Evolutionary conservation across 2,888 invertebrate species (phyloP).

Genomic region (Cistogaster globosa): DNA sequence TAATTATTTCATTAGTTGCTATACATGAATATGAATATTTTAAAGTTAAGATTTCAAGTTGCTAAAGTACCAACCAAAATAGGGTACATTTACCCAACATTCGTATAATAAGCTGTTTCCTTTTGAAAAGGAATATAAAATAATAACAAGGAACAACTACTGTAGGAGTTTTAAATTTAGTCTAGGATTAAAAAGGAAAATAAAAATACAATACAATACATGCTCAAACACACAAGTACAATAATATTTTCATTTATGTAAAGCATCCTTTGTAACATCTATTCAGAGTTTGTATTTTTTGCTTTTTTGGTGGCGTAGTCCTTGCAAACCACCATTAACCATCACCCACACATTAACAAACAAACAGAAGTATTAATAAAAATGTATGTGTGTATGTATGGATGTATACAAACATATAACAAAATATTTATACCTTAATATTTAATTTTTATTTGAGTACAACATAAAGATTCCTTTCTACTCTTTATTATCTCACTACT

Average conservation of each 20-base stretch:
- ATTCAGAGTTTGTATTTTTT: constrained; percentile 25
- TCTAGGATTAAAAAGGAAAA: constrained; percentile 46
- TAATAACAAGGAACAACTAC: constrained; percentile 2
- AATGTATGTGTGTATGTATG: neutral
- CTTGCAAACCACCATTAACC: constrained; percentile 3
- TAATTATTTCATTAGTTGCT: no score
- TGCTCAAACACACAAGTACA: constrained; percentile 15
- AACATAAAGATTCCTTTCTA: constrained; percentile 34
- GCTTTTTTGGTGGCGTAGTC: constrained; percentile 43
- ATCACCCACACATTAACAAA: constrained; percentile 20
- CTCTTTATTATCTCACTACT: constrained; percentile 4
- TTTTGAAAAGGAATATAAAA: neutral
- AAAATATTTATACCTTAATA: constrained; percentile 47
- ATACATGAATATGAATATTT: neutral
- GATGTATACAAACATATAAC: constrained; percentile 5
- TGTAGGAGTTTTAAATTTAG: constrained; percentile 27
- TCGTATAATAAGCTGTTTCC: neutral
- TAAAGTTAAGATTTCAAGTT: neutral
- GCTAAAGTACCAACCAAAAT: neutral
- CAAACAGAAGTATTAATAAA: constrained; percentile 23
- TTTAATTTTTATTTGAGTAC: constrained; percentile 49
- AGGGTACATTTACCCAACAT: constrained; percentile 13
- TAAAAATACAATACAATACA: constrained; percentile 23
- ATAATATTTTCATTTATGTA: constrained; percentile 33
- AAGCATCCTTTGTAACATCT: constrained; percentile 45